These are phyloP conservation scores for Ochotona princeps DNA, from an alignment of 2,113 vertebrate species.

Conservation along the genomic window DNA sequence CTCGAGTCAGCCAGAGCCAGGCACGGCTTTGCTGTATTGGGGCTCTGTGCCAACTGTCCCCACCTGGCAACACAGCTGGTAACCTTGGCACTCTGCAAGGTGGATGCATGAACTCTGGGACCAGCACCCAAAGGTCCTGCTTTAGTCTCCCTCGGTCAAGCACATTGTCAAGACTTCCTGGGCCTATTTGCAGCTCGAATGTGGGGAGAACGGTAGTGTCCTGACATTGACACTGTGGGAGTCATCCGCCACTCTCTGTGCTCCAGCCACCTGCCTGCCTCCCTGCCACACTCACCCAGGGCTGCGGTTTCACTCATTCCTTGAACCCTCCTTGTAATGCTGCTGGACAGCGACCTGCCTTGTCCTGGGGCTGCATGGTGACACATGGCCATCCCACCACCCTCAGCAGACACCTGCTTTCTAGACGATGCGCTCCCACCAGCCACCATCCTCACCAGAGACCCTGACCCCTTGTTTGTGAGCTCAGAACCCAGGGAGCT, in stretches of 20 bases:
- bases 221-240: neutral
- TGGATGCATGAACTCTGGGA: neutral
- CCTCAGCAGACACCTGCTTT: neutral
- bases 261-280: neutral
- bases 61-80: neutral
- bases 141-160: neutral
- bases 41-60: neutral
- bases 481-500: too few relatives aligned
- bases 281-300: neutral
- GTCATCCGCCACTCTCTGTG: neutral
- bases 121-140: neutral
- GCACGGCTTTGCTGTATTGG: neutral
- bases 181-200: neutral
- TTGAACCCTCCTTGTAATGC: neutral
- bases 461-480: too few relatives aligned
- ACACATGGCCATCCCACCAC: too few relatives aligned
- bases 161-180: neutral
- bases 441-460: too few relatives aligned
- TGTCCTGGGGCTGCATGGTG: neutral
- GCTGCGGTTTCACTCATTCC: neutral
- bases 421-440: too few relatives aligned
- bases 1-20: accelerated
- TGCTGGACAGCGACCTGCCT: neutral
- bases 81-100: accelerated
- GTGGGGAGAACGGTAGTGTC: too few relatives aligned